These are phyloP conservation scores for Oryzaephilus surinamensis DNA, from an alignment of 1,140 invertebrate genomes.

Conservation along the genomic window DNA sequence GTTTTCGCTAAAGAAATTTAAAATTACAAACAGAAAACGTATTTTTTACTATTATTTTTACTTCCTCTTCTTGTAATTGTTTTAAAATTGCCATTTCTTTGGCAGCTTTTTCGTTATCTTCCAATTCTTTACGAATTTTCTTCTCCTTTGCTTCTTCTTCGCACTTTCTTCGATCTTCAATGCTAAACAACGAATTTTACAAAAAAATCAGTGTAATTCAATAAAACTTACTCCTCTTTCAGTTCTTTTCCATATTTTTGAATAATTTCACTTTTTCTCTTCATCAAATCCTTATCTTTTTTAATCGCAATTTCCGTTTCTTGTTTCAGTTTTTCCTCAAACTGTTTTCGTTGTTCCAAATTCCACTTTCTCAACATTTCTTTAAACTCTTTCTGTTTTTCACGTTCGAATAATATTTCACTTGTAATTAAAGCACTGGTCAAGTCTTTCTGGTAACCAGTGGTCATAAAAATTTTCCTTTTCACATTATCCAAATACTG, in stretches of 20 bases:
- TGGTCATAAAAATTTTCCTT: conserved; percentile 20
- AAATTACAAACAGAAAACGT: background rate
- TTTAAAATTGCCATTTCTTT: conserved; percentile 25
- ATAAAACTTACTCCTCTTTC: conserved; percentile 8
- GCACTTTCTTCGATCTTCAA: conserved; percentile 9
- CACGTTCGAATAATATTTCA: conserved; percentile 21
- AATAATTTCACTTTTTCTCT: conserved; percentile 7
- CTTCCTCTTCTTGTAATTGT: conserved; percentile 30
- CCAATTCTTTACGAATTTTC: conserved; percentile 23
- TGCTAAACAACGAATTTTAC: conserved; percentile 8
- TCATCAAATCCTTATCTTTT: conserved; percentile 16
- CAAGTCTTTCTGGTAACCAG: conserved; percentile 18
- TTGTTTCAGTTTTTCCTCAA: conserved; percentile 13
- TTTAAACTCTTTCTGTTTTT: conserved; percentile 24
- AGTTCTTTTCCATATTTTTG: conserved; percentile 11
- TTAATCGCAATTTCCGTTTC: conserved; percentile 9
- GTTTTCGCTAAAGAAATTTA: background rate
- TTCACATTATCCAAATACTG: conserved; percentile 22
- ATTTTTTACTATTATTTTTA: conserved; percentile 1
- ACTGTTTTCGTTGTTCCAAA: conserved; percentile 12
- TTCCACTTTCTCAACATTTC: conserved; percentile 20
- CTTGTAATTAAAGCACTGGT: conserved; percentile 21
- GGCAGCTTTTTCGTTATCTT: conserved; percentile 19
- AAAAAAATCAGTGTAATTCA: conserved; percentile 1
- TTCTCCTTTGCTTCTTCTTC: conserved; percentile 8